Percentiles rank a stretch among this genome's conserved stretches.
Conservation (phyloP, 1,140 invertebrate species). For the Drosophila azteca region DNA sequence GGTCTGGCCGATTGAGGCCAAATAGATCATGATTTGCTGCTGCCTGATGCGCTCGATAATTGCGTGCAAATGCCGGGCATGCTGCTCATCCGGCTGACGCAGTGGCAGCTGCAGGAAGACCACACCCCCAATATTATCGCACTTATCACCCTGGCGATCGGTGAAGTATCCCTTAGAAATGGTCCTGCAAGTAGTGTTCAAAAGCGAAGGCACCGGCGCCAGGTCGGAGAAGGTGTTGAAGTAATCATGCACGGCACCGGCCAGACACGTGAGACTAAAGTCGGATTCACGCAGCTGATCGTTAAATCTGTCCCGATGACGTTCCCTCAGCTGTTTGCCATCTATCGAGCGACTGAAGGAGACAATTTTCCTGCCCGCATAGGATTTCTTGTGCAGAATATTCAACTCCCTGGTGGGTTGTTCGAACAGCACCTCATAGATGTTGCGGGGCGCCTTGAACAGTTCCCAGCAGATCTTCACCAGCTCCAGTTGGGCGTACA, state of each 20-base stretch:
- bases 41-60: conserved; percentile 86
- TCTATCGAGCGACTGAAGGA: conserved; percentile 90
- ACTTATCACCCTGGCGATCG: conserved; percentile 64
- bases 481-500: conserved; percentile 85
- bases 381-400: conserved; percentile 88
- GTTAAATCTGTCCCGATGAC: conserved; percentile 85
- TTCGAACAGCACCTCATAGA: conserved; percentile 86
- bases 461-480: conserved; percentile 85
- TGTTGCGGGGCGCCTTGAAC: conserved; percentile 85
- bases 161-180: conserved; percentile 83
- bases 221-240: conserved; percentile 53
- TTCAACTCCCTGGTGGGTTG: conserved; percentile 84
- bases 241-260: conserved; percentile 75
- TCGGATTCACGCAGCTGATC: conserved; percentile 88
- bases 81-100: conserved; percentile 75
- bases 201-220: conserved; percentile 67
- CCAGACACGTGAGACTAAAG: conserved; percentile 86
- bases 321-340: conserved; percentile 76
- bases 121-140: conserved; percentile 80
- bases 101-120: conserved; percentile 84
- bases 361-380: conserved; percentile 91
- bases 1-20: conserved; percentile 88
- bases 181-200: conserved; percentile 84
- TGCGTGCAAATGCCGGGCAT: conserved; percentile 84
- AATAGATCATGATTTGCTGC: conserved; percentile 88